Percentiles rank a stretch among this genome's conserved stretches.
phyloP scores from a whole-genome alignment of 2,113 vertebrate species.

The Chaetodon auriga region DNA sequence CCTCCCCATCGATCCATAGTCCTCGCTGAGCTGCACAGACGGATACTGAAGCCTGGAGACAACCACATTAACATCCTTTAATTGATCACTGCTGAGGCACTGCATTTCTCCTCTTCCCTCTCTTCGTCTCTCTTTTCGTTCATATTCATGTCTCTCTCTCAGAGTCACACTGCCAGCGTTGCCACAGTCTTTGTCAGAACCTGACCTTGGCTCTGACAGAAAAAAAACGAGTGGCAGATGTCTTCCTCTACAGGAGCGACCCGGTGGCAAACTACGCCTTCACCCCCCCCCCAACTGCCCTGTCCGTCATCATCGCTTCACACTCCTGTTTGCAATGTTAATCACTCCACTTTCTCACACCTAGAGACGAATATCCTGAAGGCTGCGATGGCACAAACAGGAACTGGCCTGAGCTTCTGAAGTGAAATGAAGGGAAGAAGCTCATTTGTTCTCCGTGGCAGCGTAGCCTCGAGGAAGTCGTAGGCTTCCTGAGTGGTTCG shows the following conservation, averaged over 20 bases:
- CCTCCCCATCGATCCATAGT: not conserved
- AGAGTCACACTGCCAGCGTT: not conserved
- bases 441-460: constrained; percentile 16
- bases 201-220: constrained; percentile 36
- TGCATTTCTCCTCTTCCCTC: not conserved
- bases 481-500: not conserved
- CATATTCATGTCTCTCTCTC: not conserved
- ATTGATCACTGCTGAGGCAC: not conserved
- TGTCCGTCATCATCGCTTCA: constrained; percentile 4
- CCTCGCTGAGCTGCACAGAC: constrained; percentile 1
- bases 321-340: not conserved
- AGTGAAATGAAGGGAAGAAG: constrained; percentile 13
- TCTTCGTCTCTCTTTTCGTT: not conserved
- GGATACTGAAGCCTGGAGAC: constrained; percentile 10
- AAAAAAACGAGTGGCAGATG: constrained; percentile 51
- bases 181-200: not conserved
- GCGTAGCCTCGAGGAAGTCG: not conserved
- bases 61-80: constrained; percentile 15
- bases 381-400: not conserved
- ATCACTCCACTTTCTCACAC: constrained; percentile 20
- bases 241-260: constrained; percentile 54
- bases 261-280: constrained; percentile 4
- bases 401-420: not conserved
- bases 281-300: not conserved
- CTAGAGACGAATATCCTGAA: not conserved